Evolutionary conservation across 2,888 invertebrate species (phyloP), one percentile per base, ranked within the genome.

Genomic region (Tuberolachnus salignus): DNA sequence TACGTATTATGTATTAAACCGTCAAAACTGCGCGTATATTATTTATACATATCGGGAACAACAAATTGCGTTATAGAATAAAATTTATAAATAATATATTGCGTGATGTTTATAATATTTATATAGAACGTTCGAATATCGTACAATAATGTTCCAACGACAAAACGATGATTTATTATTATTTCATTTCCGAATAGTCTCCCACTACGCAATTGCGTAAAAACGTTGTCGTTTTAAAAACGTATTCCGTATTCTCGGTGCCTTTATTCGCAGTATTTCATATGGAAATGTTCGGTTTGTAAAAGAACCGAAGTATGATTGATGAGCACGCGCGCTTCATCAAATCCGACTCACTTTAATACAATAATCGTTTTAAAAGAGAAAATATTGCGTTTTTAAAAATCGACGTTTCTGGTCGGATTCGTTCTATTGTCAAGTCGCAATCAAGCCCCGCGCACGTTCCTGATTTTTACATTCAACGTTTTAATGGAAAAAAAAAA

Each of bases 291-390:
- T 51, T 73, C 19, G 72, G n/a, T 67, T 53, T 4, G 42, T 21
- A 11, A 51, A 63, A 63, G 63, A 63, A 72, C 21, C 51, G 46
- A 13, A n/a, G 10, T 46, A 53, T 73, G 73, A 73, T 73, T 21
- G 73, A 73, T 73, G 73, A 73, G 73, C 42, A 63, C 51, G 51
- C 16, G 51, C 63, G 73, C 63, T 73, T 53, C 73, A 63, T 73
- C 63, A 73, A 73, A 73, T 53, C 13, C 16, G 21, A 63, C 21
- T 63, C 51, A 42, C 16, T 51, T n/a, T 23, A 53, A 42, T 42
- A 42, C 51, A 16, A 42, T 70, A 34, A 2, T 49, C 19, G 49
- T 14, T 61, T 59, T 72, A 61, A 26, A 49, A 72, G 59, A 49
- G 49, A 61, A 26, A 26, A 59, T 46, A 19, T 59, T 34, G 61